These are phyloP conservation scores for Oreochromis niloticus DNA, from an alignment of 2,113 vertebrate species.

Conservation along the genomic window DNA sequence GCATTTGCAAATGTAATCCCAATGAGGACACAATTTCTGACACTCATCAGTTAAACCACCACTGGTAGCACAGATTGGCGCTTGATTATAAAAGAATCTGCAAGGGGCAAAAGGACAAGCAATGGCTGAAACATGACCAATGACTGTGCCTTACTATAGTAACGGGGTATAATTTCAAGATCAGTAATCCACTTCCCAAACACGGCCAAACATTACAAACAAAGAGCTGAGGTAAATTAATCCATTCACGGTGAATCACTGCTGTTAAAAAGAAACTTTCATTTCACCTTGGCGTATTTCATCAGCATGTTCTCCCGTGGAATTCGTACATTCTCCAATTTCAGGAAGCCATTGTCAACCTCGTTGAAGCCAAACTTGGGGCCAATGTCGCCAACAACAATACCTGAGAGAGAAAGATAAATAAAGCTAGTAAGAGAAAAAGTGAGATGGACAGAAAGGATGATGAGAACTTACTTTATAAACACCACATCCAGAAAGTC, in stretches of 20 bases:
- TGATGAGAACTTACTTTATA: not conserved
- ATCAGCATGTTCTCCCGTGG: conserved; percentile 97
- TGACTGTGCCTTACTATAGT: not conserved
- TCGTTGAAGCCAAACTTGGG: conserved; percentile 96
- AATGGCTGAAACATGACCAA: not conserved
- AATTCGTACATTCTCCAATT: conserved; percentile 90
- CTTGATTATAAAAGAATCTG: not conserved
- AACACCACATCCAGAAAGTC: not conserved
- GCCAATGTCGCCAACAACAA: conserved; percentile 93
- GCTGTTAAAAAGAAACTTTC: not conserved
- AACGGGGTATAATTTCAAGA: not conserved
- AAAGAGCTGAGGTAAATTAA: not conserved
- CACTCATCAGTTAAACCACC: not conserved
- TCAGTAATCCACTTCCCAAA: not conserved
- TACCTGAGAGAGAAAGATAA: conserved; percentile 68
- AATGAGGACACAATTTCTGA: not conserved
- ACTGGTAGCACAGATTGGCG: not conserved
- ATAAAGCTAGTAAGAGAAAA: not conserved
- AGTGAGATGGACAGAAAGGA: not conserved
- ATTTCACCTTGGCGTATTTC: conserved; percentile 88
- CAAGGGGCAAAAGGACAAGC: not conserved
- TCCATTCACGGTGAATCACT: not conserved
- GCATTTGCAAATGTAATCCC: not conserved
- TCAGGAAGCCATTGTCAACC: conserved; percentile 94
- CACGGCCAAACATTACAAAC: not conserved